phyloP scores from a whole-genome alignment of 2,797 vertebrate species.

The Epinephelus awoara region DNA sequence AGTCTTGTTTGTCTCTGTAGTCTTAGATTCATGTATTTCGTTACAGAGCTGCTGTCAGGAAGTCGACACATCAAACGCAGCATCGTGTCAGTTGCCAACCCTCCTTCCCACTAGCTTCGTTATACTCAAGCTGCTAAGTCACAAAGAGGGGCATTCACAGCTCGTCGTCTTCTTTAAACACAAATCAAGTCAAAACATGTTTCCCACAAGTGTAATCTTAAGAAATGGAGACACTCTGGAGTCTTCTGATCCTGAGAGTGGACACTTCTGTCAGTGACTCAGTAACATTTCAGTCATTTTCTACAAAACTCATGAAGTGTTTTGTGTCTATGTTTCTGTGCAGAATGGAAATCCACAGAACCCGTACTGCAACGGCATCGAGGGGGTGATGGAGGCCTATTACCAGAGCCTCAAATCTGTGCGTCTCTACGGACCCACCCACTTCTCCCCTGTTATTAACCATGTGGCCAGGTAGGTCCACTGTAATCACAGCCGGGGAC shows the following conservation, averaged over 20 bases:
- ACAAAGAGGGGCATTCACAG: not conserved
- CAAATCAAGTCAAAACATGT: not conserved
- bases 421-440: conserved; percentile 96
- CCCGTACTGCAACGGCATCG: conserved; percentile 97
- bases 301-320: too few relatives aligned
- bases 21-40: not conserved
- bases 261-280: not conserved
- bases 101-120: not conserved
- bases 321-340: conserved; percentile 31
- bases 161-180: not conserved
- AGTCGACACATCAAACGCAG: not conserved
- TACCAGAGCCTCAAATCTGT: conserved; percentile 97
- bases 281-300: not conserved
- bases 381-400: conserved; percentile 98
- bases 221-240: not conserved
- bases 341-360: conserved; percentile 98
- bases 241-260: not conserved
- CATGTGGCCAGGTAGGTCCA: conserved; percentile 91
- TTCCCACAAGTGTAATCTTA: not conserved
- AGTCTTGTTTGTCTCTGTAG: too few relatives aligned
- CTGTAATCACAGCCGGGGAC: conserved; percentile 27
- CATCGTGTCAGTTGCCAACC: not conserved
- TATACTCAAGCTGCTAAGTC: not conserved
- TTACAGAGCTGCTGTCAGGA: not conserved
- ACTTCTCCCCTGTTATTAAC: conserved; percentile 98